These are phyloP conservation scores for Druceiella hillmani DNA, from an alignment of 2,888 invertebrate species.

Conservation along the genomic window DNA sequence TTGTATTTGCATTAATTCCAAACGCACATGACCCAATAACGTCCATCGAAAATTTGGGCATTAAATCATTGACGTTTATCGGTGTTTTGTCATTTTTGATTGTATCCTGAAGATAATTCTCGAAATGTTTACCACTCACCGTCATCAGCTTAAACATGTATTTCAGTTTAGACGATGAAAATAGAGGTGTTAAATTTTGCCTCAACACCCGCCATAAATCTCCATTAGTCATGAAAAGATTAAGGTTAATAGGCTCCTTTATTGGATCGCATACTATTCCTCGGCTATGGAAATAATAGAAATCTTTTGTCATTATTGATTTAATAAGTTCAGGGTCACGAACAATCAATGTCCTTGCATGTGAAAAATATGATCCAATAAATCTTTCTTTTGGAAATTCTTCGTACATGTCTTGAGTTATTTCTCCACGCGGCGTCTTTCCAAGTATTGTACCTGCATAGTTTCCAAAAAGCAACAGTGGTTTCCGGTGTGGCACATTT, in stretches of 20 bases:
- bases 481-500: too few relatives aligned
- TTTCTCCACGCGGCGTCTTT: too few relatives aligned
- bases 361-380: too few relatives aligned
- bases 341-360: too few relatives aligned
- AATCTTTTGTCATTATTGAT: conserved; percentile 9
- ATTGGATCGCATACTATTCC: not conserved
- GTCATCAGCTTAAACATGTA: conserved; percentile 3
- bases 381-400: too few relatives aligned
- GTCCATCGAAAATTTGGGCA: conserved; percentile 3
- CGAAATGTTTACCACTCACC: not conserved
- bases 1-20: conserved; percentile 25
- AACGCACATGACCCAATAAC: conserved; percentile 25
- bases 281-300: conserved; percentile 3
- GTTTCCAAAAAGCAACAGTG: too few relatives aligned
- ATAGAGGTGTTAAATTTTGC: conserved; percentile 5
- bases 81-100: not conserved
- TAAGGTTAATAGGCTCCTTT: not conserved
- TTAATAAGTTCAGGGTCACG: conserved; percentile 5
- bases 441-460: too few relatives aligned
- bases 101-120: not conserved
- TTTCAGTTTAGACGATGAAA: conserved; percentile 6
- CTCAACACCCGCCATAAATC: conserved; percentile 6
- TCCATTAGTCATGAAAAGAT: conserved; percentile 5
- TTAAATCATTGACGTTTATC: not conserved
- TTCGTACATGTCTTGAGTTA: too few relatives aligned